Evolutionary conservation across 2,888 invertebrate genomes (phyloP), one percentile per base, ranked within the genome.

Genomic region (Oligia fasciuncula): DNA sequence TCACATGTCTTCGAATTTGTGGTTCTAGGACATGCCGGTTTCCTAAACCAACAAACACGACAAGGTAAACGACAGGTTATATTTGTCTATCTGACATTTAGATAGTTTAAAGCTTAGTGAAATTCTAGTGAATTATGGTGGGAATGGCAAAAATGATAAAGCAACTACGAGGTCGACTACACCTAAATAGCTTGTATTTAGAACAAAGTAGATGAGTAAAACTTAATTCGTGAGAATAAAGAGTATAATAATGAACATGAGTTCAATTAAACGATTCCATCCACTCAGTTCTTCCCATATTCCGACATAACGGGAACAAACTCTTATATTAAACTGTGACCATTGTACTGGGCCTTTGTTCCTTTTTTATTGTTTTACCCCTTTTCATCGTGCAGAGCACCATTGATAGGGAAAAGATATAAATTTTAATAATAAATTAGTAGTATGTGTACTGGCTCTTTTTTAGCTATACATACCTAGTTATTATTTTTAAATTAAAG

Each of bases 261-360:
- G 75, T 77, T 84, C 91, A 93, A 92, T 92, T 91, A 92, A 93
- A 92, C 91, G 93, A 93, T 93, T 92, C 88, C 85, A 91, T 92
- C 90, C 86, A 85, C 84, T 90, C 83, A 81, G 91, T 92, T 94
- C 95, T 94, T 95, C 95, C 93, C 93, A 94, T 95, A 93, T 92
- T 90, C 92, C 90, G 90, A 90, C 90, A 94, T 92, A 95, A 95
- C 94, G 91, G 94, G 90, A 90, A 89, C 88, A 90, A 93, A 93
- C 94, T 94, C 95, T 95, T 93, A 92, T 92, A 94, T 93, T 93
- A 94, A 95, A 95, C 94, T 94, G 94, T 94, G 95, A 88, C 94
- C 93, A 95, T 96, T 96, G 95, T 96, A 92, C 92, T 92, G 83
- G 74, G 83, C 90, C 91, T 93, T 95, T 95, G 95, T 95, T 94